phyloP scores from a whole-genome alignment of 1,140 invertebrate genomes.

The Lethocerus indicus region DNA sequence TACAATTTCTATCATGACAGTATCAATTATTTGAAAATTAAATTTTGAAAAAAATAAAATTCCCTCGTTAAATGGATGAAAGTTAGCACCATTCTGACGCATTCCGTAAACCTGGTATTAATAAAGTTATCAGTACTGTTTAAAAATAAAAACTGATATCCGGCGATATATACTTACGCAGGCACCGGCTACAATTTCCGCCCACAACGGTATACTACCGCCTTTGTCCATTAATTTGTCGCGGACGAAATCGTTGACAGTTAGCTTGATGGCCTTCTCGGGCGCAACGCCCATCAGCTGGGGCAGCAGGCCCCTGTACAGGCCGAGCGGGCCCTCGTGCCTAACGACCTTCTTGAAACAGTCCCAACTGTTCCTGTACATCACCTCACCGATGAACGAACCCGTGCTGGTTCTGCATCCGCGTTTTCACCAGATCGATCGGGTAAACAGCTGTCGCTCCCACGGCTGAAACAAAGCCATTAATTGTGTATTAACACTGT shows the following conservation, averaged over 20 bases:
- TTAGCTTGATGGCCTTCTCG: constrained; percentile 98
- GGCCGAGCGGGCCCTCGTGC: constrained; percentile 84
- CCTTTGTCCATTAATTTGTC: constrained; percentile 81
- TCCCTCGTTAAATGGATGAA: no score
- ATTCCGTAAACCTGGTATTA: no score
- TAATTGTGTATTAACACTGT: no score
- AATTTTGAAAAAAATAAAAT: not conserved
- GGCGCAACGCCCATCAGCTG: constrained; percentile 98
- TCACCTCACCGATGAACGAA: constrained; percentile 86
- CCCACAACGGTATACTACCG: constrained; percentile 62
- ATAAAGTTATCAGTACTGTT: not conserved
- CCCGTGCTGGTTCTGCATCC: constrained; percentile 98
- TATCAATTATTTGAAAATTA: no score
- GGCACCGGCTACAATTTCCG: constrained; percentile 81
- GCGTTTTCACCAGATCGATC: constrained; percentile 95
- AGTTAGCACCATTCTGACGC: no score
- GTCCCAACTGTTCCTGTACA: constrained; percentile 93
- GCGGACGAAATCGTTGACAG: constrained; percentile 87
- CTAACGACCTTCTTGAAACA: constrained; percentile 76
- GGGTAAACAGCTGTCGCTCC: constrained; percentile 97
- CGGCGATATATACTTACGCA: constrained; percentile 52
- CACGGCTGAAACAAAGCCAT: constrained; percentile 69
- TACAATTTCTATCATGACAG: no score
- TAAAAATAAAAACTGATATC: not conserved
- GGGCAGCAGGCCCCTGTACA: constrained; percentile 89